Percentiles rank a stretch among this genome's conserved stretches.
Conservation (phyloP, 1,140 invertebrate species). For the Mactra quadrangularis region DNA sequence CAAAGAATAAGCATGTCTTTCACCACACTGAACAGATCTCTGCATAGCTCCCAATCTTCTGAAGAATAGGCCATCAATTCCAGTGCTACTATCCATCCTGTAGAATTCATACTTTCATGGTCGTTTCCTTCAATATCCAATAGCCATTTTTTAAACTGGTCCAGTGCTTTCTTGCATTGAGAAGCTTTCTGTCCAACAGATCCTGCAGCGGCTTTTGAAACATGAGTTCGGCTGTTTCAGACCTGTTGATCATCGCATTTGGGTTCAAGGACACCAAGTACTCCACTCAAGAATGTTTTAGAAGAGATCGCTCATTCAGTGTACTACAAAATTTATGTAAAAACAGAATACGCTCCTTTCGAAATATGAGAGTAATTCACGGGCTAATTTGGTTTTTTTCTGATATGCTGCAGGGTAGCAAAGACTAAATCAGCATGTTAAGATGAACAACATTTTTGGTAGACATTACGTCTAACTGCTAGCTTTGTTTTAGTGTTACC, state of each 20-base stretch:
- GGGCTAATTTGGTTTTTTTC: constrained; percentile 16
- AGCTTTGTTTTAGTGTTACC: constrained; percentile 33
- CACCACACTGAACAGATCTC: constrained; percentile 35
- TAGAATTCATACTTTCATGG: constrained; percentile 4
- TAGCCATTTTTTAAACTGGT: constrained; percentile 37
- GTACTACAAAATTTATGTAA: constrained; percentile 18
- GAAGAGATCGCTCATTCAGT: constrained; percentile 46
- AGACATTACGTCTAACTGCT: constrained; percentile 20
- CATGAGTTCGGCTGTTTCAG: constrained; percentile 9
- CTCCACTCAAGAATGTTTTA: constrained; percentile 49
- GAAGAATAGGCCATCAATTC: constrained; percentile 29
- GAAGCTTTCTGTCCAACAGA: constrained; percentile 13
- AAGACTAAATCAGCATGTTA: constrained; percentile 38
- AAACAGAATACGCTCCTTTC: constrained; percentile 40
- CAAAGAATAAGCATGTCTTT: constrained; percentile 46
- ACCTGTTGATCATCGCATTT: constrained; percentile 10
- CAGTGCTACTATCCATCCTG: constrained; percentile 13
- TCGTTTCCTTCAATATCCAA: constrained; percentile 10
- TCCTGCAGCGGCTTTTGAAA: constrained; percentile 21
- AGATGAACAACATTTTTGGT: constrained; percentile 37
- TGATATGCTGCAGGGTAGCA: constrained; percentile 19
- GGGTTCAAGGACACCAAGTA: constrained; percentile 52
- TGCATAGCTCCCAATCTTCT: constrained; percentile 16
- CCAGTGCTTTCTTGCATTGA: constrained; percentile 26
- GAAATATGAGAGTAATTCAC: constrained; percentile 35